Evolutionary conservation across 2,113 vertebrate species (phyloP), one percentile per base, ranked within the genome.

Genomic region (Dasyornis broadbenti): DNA sequence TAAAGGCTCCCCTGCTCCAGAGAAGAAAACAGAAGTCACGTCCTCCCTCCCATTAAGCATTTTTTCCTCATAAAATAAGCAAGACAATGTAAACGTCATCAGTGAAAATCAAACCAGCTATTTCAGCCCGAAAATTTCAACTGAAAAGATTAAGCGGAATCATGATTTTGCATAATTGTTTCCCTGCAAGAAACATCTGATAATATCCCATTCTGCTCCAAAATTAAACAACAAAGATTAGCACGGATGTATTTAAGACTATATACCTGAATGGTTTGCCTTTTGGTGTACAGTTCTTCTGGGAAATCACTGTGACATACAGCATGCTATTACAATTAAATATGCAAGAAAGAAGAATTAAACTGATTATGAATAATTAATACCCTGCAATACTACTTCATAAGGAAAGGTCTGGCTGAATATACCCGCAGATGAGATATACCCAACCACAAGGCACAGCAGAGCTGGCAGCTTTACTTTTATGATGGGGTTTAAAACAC

Each of bases 361-460:
- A 97, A 96, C 95, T 84, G 92, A 94, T 72, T 83, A 96, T 96
- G 94, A 97, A 97, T 96, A 96, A 97, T 97, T 94, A 96, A 97
- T 92, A 80, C 17, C 37, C 45, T 84, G 17, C 90, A 97, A 96
- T 71, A 78, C 71, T 89, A 93, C 72, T 95, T 96, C 95, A 92
- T 80, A 97, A 97, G 94, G 83, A 5, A 66, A 92, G 90, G 90
- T 60, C 91, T 93, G 75, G 57, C 69, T 84, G 93, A 89, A 75
- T 95, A 82, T 82, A 89, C 86, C 76, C 5, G 22, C 53, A 64
- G 92, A 95, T 85, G 91, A 87, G 81, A 88, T 61, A 42, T 6
- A 77, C 64, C 68, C 65, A 70, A 88, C 73, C 23, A 64, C n/a
- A 2, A 90, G 72, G 64, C 66, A 56, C 88, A 90, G 31, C 90